Evolutionary conservation across 2,797 vertebrate species (phyloP).

Genomic region (Pyrocephalus nanus): DNA sequence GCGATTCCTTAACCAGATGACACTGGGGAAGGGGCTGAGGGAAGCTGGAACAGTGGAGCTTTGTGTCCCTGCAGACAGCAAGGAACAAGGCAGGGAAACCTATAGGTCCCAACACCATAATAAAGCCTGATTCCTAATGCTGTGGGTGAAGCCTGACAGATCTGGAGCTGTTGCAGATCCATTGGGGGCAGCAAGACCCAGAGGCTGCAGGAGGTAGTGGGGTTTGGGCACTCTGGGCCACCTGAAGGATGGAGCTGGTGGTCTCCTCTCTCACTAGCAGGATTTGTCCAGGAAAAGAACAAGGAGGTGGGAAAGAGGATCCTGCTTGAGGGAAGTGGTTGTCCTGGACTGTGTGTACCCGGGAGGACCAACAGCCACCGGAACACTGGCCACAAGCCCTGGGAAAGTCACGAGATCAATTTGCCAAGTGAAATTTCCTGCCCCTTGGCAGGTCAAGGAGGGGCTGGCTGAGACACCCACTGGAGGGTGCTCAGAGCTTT

Average conservation of each 20-base stretch:
- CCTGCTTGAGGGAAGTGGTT: fast-evolving
- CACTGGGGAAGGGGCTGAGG: background rate
- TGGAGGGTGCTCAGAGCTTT: background rate
- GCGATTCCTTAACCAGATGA: conserved; percentile 47
- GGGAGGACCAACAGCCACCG: background rate
- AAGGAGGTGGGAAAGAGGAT: background rate
- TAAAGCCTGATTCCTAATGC: background rate
- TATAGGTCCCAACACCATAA: background rate
- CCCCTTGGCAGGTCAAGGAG: fast-evolving
- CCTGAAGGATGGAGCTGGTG: background rate
- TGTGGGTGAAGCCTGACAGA: background rate
- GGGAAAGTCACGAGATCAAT: background rate
- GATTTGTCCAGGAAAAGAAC: background rate
- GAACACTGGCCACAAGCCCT: background rate
- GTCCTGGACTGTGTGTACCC: fast-evolving
- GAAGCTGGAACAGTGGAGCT: background rate
- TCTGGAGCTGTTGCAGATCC: background rate
- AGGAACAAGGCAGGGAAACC: background rate
- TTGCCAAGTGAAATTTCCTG: background rate
- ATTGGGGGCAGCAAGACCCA: background rate
- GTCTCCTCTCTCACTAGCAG: background rate
- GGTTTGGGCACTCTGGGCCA: fast-evolving
- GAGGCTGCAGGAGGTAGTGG: background rate
- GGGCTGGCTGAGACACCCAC: background rate
- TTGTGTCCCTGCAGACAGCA: background rate